Evolutionary conservation across 1,140 invertebrate genomes (phyloP).

Genomic region (Panulirus ornatus): DNA sequence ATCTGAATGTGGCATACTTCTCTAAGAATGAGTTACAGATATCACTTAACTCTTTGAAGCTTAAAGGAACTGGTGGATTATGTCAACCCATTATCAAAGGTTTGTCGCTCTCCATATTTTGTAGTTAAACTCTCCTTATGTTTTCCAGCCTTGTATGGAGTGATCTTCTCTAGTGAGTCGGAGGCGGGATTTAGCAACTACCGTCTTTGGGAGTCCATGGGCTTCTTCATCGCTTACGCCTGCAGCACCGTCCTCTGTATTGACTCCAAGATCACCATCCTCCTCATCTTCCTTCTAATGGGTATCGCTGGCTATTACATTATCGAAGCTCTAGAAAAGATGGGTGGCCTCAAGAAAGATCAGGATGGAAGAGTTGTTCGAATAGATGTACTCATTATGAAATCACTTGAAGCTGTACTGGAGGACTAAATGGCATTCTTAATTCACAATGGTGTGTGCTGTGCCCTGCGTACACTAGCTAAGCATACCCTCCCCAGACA

Average conservation of each 20-base stretch:
- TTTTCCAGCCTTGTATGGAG: slow-evolving; percentile 79
- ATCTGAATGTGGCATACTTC: not conserved
- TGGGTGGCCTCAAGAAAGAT: slow-evolving; percentile 12
- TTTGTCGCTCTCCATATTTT: not conserved
- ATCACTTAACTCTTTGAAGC: not conserved
- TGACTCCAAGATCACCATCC: slow-evolving; percentile 76
- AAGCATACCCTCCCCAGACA: no score
- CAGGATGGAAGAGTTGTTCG: slow-evolving; percentile 4
- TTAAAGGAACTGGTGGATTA: not conserved
- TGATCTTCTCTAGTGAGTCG: slow-evolving; percentile 93
- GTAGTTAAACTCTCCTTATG: not conserved
- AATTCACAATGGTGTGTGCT: no score
- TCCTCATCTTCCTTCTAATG: slow-evolving; percentile 74
- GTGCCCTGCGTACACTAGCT: no score
- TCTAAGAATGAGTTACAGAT: not conserved
- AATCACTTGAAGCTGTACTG: no score
- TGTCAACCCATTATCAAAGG: not conserved
- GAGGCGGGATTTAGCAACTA: slow-evolving; percentile 98
- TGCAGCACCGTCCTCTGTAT: slow-evolving; percentile 81
- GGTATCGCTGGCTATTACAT: slow-evolving; percentile 76
- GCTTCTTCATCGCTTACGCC: slow-evolving; percentile 94
- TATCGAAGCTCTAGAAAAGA: slow-evolving; percentile 74
- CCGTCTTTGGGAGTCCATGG: slow-evolving; percentile 94
- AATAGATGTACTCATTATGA: slow-evolving; percentile 10
- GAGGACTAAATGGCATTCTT: no score